A percentile compares a stretch with the other conserved stretches of the same genome.
Conservation (phyloP, 1,140 invertebrate genomes). For the Brachystomella parvula region DNA sequence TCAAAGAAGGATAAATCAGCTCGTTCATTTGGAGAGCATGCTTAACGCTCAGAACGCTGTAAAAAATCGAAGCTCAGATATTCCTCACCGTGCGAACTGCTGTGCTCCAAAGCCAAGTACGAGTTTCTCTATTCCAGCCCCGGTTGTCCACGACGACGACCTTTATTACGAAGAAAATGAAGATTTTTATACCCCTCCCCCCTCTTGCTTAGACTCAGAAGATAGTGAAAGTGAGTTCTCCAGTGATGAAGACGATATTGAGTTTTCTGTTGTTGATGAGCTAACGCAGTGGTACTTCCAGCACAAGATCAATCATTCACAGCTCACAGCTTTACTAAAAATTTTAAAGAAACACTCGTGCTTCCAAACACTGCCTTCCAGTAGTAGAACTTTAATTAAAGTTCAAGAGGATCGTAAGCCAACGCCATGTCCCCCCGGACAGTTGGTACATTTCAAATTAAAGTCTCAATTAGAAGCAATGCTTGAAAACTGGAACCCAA, state of each 20-base stretch:
- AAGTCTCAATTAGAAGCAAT: neutral
- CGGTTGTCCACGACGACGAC: neutral
- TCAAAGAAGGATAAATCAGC: no score
- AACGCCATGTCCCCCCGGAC: neutral
- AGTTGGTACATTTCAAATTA: constrained; percentile 20
- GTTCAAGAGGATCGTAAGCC: neutral
- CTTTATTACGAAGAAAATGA: neutral
- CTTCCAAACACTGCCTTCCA: constrained; percentile 4
- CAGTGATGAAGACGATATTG: neutral
- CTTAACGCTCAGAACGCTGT: neutral
- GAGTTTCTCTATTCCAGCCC: neutral
- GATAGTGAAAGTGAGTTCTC: neutral
- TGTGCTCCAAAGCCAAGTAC: neutral
- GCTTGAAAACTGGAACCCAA: neutral
- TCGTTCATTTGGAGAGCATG: no score
- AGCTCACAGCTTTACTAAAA: constrained; percentile 11
- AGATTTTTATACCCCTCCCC: neutral
- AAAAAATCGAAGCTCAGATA: neutral
- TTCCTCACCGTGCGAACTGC: neutral
- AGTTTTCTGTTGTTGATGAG: neutral
- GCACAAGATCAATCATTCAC: neutral
- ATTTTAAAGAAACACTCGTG: constrained; percentile 9
- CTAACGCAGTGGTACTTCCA: neutral
- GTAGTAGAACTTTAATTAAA: constrained; percentile 20
- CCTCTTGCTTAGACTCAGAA: neutral